Base-by-base conservation (phyloP, 2,113 vertebrate genomes). In the Elachura formosa region DNA sequence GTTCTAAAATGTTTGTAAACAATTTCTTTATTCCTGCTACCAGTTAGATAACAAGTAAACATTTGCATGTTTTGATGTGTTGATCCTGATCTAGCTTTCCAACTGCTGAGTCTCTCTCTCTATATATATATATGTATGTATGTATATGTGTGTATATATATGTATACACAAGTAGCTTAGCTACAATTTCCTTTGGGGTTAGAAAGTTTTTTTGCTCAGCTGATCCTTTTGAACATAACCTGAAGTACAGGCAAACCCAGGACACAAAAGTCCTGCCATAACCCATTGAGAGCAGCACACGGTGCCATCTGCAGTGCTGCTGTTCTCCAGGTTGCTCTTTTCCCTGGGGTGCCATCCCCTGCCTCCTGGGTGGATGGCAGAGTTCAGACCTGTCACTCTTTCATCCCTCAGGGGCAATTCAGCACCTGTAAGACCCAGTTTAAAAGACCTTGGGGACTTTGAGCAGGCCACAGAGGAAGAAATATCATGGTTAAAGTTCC, bases 351-450 rank as follows among this genome's bases (percentile, higher is more conserved):
- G 41, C 78, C 6, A 2, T 95, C 14, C 40, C 55, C 46, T 75
- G 87, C 46, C 61, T 94, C 67, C 59, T 1, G 12, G 61, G 75
- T 5, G 10, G 41, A 25, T 43, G 48, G n/a, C 31, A 45, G 67
- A 90, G 75, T 64, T 95, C 94, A 95, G 48, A 79, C n/a, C 69
- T n/a, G 16, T 64, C 16, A 3, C 66, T 87, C 78, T 90, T 95
- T 82, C 43, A 46, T 88, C 88, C 86, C 43, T 4, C 26, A 4
- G 0, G 45, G 67, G 90, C 80, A 84, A 94, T 94, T 93, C 90
- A 68, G 78, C 75, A 86, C 90, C 66, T 84, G 75, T 25, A 95
- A 55, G 61, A 93, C 77, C 74, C 71, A 12, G 24, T 61, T 93
- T 91, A 92, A 78, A 84, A 38, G 52, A 45, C 84, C 23, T 0